These are phyloP conservation scores for Kryptopterus vitreolus DNA, from an alignment of 2,797 vertebrate genomes.

Conservation along the genomic window DNA sequence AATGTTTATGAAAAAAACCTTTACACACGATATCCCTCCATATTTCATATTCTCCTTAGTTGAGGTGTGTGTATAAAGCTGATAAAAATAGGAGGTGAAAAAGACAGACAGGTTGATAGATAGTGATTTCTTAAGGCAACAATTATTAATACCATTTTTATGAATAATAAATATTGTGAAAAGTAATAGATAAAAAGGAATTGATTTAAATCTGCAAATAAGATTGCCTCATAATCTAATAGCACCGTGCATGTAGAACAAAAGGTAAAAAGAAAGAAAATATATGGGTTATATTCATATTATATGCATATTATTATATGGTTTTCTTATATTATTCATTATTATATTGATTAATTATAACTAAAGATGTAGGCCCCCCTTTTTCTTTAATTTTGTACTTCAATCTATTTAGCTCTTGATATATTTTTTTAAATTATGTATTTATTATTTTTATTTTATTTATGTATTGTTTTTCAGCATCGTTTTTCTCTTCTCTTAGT, in stretches of 20 bases:
- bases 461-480: too few relatives aligned
- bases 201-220: background rate
- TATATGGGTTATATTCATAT: too few relatives aligned
- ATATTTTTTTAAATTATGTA: too few relatives aligned
- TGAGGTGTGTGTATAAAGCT: background rate
- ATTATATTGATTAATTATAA: background rate
- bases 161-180: background rate
- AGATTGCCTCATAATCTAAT: background rate
- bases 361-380: too few relatives aligned
- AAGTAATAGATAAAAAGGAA: background rate
- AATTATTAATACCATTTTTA: background rate
- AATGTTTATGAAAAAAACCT: background rate
- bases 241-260: background rate
- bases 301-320: background rate
- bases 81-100: background rate
- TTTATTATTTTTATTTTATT: too few relatives aligned
- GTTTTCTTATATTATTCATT: too few relatives aligned
- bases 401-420: too few relatives aligned
- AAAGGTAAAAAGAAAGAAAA: too few relatives aligned
- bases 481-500: too few relatives aligned
- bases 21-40: background rate
- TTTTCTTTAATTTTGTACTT: too few relatives aligned
- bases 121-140: background rate
- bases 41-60: background rate
- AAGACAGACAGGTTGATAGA: too few relatives aligned